Evolutionary conservation across 2,888 invertebrate genomes (phyloP).

Genomic region (Lasioglossum calceatum): DNA sequence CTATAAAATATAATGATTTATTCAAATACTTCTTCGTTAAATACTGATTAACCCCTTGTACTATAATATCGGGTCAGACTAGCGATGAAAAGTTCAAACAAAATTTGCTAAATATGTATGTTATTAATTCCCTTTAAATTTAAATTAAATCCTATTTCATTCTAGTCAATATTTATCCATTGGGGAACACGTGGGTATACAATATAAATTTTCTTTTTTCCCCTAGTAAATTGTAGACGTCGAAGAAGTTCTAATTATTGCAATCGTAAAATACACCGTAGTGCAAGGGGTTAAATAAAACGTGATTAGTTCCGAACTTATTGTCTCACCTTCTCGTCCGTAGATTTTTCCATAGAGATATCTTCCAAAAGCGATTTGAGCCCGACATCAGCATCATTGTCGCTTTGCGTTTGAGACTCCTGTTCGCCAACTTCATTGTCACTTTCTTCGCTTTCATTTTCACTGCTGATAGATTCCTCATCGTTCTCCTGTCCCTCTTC

Average conservation of each 20-base stretch:
- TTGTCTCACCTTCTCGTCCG: slow-evolving; percentile 54
- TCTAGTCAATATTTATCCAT: no score
- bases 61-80: neutral
- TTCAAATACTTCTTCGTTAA: neutral
- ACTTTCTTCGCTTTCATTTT: slow-evolving; percentile 77
- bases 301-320: neutral
- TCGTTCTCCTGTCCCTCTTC: slow-evolving; percentile 78
- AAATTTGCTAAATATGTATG: neutral
- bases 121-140: no score
- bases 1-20: slow-evolving; percentile 51
- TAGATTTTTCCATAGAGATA: slow-evolving; percentile 79
- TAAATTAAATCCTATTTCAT: no score
- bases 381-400: slow-evolving; percentile 85
- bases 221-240: no score
- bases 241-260: neutral
- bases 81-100: neutral
- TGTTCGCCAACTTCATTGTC: slow-evolving; percentile 81
- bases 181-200: no score
- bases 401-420: slow-evolving; percentile 80
- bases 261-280: neutral
- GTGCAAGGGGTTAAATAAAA: neutral
- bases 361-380: slow-evolving; percentile 87
- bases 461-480: slow-evolving; percentile 68
- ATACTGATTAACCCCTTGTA: neutral
- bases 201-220: no score